Conservation (phyloP, 2,797 vertebrate genomes). For the Poeciliopsis presidionis region DNA sequence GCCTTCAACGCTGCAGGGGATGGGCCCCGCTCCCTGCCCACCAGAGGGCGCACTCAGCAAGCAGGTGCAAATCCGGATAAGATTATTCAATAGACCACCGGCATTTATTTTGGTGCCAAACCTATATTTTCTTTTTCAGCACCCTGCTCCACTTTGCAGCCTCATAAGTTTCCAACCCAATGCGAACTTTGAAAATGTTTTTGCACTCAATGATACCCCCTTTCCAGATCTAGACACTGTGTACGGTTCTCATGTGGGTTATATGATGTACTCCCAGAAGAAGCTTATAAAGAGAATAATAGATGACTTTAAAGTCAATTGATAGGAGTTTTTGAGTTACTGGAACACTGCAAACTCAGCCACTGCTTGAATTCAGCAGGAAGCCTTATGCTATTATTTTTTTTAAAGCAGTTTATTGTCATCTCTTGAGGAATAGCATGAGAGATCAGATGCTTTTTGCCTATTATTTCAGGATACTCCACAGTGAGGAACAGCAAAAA, state of each 20-base stretch:
- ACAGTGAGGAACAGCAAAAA: conserved; percentile 52
- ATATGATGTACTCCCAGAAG: conserved; percentile 23
- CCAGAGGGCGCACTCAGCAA: conserved; percentile 93
- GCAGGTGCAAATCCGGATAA: conserved; percentile 83
- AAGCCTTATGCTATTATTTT: conserved; percentile 5
- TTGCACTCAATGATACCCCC: conserved; percentile 3
- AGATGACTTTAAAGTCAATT: neutral
- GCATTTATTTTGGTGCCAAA: conserved; percentile 7
- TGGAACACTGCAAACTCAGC: conserved; percentile 17
- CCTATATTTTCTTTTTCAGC: conserved; percentile 9
- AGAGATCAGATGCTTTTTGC: conserved; percentile 41
- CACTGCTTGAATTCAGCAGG: conserved; percentile 20
- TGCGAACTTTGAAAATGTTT: conserved; percentile 5
- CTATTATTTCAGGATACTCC: conserved; percentile 38
- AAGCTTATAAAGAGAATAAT: conserved; percentile 18
- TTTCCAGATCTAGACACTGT: conserved; percentile 7
- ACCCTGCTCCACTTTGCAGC: conserved; percentile 7
- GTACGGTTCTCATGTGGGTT: neutral
- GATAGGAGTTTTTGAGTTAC: conserved; percentile 6
- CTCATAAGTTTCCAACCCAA: conserved; percentile 5
- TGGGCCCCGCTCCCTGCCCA: conserved; percentile 87
- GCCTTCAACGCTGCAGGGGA: conserved; percentile 97
- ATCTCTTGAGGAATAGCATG: conserved; percentile 36
- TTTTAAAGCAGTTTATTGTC: conserved; percentile 28
- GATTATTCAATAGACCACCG: neutral